Evolutionary conservation across 2,113 vertebrate genomes (phyloP), one percentile per base, ranked within the genome.

Genomic region (Arothron firmamentum): DNA sequence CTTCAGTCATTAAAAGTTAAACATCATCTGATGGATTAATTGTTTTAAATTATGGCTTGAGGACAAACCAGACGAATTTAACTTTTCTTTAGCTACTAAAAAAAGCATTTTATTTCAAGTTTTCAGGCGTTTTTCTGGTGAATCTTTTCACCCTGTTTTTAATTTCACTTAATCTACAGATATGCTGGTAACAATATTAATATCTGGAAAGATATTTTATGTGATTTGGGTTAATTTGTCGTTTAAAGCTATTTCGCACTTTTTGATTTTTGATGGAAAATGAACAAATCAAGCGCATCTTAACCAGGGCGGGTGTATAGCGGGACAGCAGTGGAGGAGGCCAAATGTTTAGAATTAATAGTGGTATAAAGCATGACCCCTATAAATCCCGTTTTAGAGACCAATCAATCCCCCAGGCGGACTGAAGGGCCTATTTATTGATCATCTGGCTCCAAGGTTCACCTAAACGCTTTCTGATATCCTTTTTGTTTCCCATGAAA

Each of bases 361-460:
- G 91, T 90, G 92, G 92, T 91, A 93, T 94, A 94, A 94, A 93
- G 74, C 92, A 72, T 92, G 93, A 94, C 93, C 93, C 92, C 92
- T 91, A 94, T 94, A 95, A 94, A 94, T 95, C 91, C 91, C 90
- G 90, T 92, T 94, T 94, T 92, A 94, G 91, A 92, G 92, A 89
- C 87, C 86, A 90, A 95, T 95, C 93, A 93, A 94, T 95, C 90
- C 89, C 88, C 88, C 88, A 88, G 81, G 80, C 52, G 88, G 85
- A 86, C 90, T 61, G 25, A 28, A 28, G 25, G 25, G 25, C 2
- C 25, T 7, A 7, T 28, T 82, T 87, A 95, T 95, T 92, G 93
- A 94, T 94, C 93, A 23, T 23, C 21, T 23, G 21, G 50, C 75
- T 67, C 70, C 72, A 72, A 66, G 21, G 48, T 67, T 72, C 83